phyloP scores from a whole-genome alignment of 2,113 vertebrate species.

The Bufo bufo region DNA sequence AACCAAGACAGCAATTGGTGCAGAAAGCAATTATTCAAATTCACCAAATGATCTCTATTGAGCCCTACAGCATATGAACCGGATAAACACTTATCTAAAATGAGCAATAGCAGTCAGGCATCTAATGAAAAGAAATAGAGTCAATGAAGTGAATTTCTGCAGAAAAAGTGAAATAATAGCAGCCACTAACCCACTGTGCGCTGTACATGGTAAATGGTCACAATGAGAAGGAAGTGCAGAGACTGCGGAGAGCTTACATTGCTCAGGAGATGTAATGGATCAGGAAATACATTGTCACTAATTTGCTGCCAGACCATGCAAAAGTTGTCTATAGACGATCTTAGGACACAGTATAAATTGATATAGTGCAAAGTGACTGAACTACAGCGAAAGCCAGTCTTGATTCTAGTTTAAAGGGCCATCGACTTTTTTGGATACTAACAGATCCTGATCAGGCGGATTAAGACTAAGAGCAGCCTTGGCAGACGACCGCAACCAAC shows the following conservation, averaged over 20 bases:
- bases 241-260: slow-evolving; percentile 24
- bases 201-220: slow-evolving; percentile 14
- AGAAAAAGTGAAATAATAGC: slow-evolving; percentile 48
- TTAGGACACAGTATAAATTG: not conserved
- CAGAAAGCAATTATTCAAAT: slow-evolving; percentile 52
- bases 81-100: slow-evolving; percentile 36
- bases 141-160: slow-evolving; percentile 26
- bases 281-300: slow-evolving; percentile 17
- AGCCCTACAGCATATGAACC: slow-evolving; percentile 27
- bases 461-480: too few species aligned
- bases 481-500: too few species aligned
- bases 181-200: slow-evolving; percentile 36
- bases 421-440: not conserved
- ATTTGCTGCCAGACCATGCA: slow-evolving; percentile 13
- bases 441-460: not conserved
- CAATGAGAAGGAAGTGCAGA: slow-evolving; percentile 7
- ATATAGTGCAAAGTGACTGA: not conserved
- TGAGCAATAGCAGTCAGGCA: slow-evolving; percentile 36
- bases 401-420: not conserved
- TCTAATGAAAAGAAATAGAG: slow-evolving; percentile 45
- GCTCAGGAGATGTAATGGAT: slow-evolving; percentile 32
- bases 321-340: not conserved
- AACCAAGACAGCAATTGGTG: slow-evolving; percentile 29
- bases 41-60: slow-evolving; percentile 26
- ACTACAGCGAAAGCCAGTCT: not conserved